Percentiles rank a stretch among this genome's conserved stretches.
These are phyloP conservation scores for Drosophila nebulosa DNA, from an alignment of 1,140 invertebrate genomes.

Conservation along the genomic window DNA sequence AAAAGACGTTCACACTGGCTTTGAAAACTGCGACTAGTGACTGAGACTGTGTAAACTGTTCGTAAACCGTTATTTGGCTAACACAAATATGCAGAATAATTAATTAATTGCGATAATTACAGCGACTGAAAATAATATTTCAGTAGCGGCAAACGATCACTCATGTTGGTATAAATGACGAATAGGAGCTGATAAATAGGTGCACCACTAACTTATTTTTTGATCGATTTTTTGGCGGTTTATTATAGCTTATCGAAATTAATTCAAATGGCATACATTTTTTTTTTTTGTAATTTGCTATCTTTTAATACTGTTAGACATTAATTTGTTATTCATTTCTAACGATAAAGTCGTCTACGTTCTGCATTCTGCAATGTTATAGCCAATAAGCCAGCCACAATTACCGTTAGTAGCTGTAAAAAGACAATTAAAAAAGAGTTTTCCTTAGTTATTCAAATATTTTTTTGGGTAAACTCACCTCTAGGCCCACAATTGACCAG, in stretches of 20 bases:
- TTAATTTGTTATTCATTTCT: not conserved
- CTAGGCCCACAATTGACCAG: slow-evolving; percentile 68
- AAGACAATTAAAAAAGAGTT: not conserved
- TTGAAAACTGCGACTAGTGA: not conserved
- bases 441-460: no score
- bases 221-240: not conserved
- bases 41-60: not conserved
- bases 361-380: slow-evolving; percentile 68
- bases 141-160: no score
- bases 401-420: slow-evolving; percentile 47
- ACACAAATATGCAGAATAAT: no score
- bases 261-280: not conserved
- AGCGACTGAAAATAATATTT: no score
- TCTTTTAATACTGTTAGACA: slow-evolving; percentile 40
- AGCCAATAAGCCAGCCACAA: slow-evolving; percentile 60
- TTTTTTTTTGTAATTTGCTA: not conserved
- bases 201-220: not conserved
- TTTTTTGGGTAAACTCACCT: slow-evolving; percentile 34
- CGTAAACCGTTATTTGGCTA: no score
- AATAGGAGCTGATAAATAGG: not conserved
- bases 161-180: no score
- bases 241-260: not conserved
- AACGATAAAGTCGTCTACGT: slow-evolving; percentile 53
- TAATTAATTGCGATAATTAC: no score
- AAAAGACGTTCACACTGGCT: not conserved